Evolutionary conservation across 1,140 invertebrate genomes (phyloP).

Genomic region (Drepana arcuata): DNA sequence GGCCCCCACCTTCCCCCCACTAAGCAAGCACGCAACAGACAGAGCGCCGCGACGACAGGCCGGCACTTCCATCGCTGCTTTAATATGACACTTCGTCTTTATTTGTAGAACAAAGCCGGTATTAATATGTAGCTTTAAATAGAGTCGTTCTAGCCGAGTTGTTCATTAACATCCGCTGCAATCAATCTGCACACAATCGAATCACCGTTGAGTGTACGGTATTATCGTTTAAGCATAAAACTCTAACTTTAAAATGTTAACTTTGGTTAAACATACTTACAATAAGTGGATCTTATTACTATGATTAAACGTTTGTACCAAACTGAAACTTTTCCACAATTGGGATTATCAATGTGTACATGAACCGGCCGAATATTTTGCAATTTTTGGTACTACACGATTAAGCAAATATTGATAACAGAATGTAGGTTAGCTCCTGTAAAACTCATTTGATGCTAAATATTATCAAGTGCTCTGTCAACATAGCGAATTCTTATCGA

Average conservation of each 20-base stretch:
- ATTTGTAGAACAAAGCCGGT: slow-evolving; percentile 5
- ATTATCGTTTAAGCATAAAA: no score
- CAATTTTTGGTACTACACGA: slow-evolving; percentile 30
- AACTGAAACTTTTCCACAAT: no score
- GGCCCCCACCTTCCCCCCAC: slow-evolving; percentile 52
- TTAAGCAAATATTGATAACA: slow-evolving; percentile 63
- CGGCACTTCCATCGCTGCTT: slow-evolving; percentile 44
- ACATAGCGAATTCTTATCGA: slow-evolving; percentile 63
- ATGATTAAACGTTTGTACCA: no score
- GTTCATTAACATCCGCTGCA: slow-evolving; percentile 9
- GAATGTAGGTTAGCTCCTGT: slow-evolving; percentile 61
- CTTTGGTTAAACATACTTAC: no score
- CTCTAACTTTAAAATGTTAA: no score
- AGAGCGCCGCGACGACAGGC: slow-evolving; percentile 10
- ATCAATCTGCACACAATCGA: slow-evolving; percentile 28
- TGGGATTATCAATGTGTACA: no score
- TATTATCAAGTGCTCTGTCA: slow-evolving; percentile 55
- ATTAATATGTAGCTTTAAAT: slow-evolving; percentile 2
- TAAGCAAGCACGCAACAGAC: slow-evolving; percentile 21
- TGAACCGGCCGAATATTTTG: slow-evolving; percentile 48
- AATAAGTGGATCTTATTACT: no score
- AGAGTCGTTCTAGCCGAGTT: no score
- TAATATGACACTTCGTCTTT: slow-evolving; percentile 12
- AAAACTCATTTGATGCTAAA: slow-evolving; percentile 48
- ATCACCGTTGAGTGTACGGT: slow-evolving; percentile 13